Percentiles rank a stretch among this genome's conserved stretches.
Conservation (phyloP, 2,797 vertebrate species). For the Urosaurus nigricauda region DNA sequence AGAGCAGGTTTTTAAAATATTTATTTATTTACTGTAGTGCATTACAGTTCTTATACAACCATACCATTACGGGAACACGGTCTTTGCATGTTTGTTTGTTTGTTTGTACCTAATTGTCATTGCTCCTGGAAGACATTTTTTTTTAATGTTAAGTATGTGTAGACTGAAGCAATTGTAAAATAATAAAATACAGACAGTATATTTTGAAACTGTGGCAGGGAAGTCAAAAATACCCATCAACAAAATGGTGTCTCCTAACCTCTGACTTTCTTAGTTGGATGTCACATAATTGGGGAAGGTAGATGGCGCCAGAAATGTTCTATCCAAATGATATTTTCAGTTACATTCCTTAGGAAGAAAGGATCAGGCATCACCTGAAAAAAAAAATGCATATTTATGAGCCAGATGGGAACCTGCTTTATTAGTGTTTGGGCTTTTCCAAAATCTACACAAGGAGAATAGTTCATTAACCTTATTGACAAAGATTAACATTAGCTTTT, state of each 20-base stretch:
- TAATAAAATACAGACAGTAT: neutral
- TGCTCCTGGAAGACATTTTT: neutral
- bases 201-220: neutral
- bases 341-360: neutral
- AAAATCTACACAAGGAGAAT: neutral
- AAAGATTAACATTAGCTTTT: neutral
- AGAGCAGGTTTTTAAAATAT: neutral
- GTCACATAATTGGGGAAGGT: neutral
- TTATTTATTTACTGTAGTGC: neutral
- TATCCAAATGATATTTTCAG: constrained; percentile 1
- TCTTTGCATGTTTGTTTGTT: neutral
- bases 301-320: neutral
- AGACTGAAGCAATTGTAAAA: neutral
- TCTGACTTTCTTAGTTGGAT: neutral
- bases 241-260: neutral
- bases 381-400: constrained; percentile 16
- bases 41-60: neutral
- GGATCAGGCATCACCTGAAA: neutral
- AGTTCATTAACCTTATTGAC: neutral
- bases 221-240: neutral
- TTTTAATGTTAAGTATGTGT: neutral
- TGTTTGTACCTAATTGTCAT: neutral
- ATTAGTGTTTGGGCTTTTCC: neutral
- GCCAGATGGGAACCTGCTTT: neutral
- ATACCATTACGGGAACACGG: neutral